phyloP scores from a whole-genome alignment of 2,113 vertebrate genomes.

The Anser cygnoides region DNA sequence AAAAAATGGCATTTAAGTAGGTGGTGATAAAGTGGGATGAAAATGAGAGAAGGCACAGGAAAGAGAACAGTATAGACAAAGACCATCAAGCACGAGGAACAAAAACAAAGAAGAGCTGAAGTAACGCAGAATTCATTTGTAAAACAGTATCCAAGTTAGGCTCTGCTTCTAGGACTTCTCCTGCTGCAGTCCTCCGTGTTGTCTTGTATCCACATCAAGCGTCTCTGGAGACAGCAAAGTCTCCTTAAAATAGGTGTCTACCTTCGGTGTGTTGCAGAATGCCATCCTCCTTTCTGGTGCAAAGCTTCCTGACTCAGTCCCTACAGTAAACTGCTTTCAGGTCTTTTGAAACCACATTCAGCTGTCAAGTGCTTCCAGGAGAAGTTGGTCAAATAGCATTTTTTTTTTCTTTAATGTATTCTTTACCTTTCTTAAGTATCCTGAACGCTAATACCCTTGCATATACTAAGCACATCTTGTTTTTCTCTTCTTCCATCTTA shows the following conservation, averaged over 20 bases:
- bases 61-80: neutral
- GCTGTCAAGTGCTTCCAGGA: neutral
- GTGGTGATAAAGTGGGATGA: neutral
- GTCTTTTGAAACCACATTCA: neutral
- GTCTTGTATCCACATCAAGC: neutral
- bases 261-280: neutral
- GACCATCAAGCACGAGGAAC: neutral
- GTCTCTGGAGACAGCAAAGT: neutral
- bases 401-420: neutral
- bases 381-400: neutral
- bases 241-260: neutral
- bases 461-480: neutral
- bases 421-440: neutral
- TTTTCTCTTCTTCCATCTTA: neutral
- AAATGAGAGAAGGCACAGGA: neutral
- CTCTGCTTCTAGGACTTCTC: neutral
- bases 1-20: neutral
- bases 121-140: neutral
- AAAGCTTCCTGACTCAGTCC: neutral
- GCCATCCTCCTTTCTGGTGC: neutral
- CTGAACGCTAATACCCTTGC: neutral
- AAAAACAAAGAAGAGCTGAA: neutral
- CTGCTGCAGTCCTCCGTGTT: neutral
- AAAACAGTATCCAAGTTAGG: neutral
- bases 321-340: neutral